Percentiles rank a stretch among this genome's conserved stretches.
Evolutionary conservation across 2,113 vertebrate genomes (phyloP).

Genomic region (Bombycilla garrulus): DNA sequence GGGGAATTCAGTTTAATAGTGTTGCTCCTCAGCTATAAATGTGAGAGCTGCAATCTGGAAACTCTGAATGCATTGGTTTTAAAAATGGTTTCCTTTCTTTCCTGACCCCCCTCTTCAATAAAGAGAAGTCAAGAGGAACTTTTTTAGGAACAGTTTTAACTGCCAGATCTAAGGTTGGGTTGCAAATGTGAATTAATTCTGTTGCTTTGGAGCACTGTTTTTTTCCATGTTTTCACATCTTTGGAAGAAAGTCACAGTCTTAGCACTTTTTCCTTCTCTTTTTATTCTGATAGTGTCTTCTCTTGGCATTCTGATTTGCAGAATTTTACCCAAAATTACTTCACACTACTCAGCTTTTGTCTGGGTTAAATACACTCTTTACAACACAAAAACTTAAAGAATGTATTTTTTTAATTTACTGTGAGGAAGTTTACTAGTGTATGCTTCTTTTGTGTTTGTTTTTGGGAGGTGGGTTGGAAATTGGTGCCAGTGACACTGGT

Average conservation of each 20-base stretch:
- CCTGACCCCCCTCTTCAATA: fast-evolving
- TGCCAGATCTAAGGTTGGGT: not conserved
- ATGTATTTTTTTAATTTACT: not conserved
- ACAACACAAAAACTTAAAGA: not conserved
- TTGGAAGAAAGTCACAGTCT: not conserved
- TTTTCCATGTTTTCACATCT: not conserved
- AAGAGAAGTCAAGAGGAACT: not conserved
- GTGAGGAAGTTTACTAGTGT: not conserved
- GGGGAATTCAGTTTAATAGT: not conserved
- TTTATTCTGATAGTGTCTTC: not conserved
- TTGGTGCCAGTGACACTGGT: not conserved
- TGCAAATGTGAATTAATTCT: not conserved
- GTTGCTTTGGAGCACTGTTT: not conserved
- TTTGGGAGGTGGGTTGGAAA: not conserved
- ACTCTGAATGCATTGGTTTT: not conserved
- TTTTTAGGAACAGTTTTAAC: not conserved
- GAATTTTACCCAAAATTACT: not conserved
- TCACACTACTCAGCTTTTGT: not conserved
- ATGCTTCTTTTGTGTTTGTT: not conserved
- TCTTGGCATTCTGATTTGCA: not conserved
- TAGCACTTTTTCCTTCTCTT: not conserved
- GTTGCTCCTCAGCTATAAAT: not conserved
- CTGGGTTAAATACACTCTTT: not conserved
- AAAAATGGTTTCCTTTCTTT: not conserved
- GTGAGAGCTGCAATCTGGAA: not conserved